Evolutionary conservation across 1,140 invertebrate genomes (phyloP), one percentile per base, ranked within the genome.

Genomic region (Neodiprion fabricii): DNA sequence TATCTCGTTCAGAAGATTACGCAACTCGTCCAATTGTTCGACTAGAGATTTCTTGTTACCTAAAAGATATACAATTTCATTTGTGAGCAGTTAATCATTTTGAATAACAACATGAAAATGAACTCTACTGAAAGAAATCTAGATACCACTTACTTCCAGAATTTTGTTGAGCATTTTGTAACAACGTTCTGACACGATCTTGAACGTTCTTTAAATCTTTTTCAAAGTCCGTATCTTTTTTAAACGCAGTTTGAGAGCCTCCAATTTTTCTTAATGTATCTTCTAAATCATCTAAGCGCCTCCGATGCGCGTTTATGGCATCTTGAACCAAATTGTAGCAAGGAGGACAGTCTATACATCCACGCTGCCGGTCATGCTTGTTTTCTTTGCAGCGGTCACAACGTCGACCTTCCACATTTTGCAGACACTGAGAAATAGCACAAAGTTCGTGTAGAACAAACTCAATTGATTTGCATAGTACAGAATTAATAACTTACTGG

Each of bases 331-430:
- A 89, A 85, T 96, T 97, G 83, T 99, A 99, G 84, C 97, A 99
- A 17, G 94, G 90, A 0, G 96, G 96, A 87, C 97, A 99, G 82
- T 98, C 94, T 72, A 95, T 87, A 82, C 96, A 98, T 12, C 95
- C 96, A 65, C 92, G 91, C 78, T 96, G 94, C 48, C 96, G 90
- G 83, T 96, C 93, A 80, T 94, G 93, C 83, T 96, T 98, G 83
- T 98, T 98, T 82, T 98, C 96, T 86, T 96, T 96, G 84, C 97
- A 99, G 47, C 95, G 92, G 82, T 99, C 95, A 84, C 97, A 99
- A n/a, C 92, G 90, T 73, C 94, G 85, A 10, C 97, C 97, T 86
- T 97, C 96, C 1, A 98, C 96, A 84, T 98, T 98, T 70, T 95
- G 92, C 68, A 95, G 91, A 86, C 97, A 98, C 85, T 91, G 70